These are phyloP conservation scores for Cinclus cinclus DNA, from an alignment of 2,113 vertebrate species.

Conservation along the genomic window DNA sequence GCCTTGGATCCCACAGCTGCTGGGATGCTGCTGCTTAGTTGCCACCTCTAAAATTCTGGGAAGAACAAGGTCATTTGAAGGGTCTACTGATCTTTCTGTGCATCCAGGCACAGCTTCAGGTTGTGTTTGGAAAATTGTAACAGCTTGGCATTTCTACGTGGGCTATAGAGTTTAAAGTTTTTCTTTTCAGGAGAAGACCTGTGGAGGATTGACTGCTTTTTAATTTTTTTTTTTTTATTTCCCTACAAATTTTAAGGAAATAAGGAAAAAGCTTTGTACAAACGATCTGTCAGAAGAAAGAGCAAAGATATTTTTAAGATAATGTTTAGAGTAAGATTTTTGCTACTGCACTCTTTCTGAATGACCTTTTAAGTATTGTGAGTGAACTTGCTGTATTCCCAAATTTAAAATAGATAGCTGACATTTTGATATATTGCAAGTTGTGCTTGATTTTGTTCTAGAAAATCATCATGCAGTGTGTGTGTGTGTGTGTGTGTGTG, in stretches of 20 bases:
- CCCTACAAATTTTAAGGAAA: neutral
- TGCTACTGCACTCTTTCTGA: neutral
- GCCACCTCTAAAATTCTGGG: neutral
- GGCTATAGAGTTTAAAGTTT: neutral
- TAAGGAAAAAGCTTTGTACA: neutral
- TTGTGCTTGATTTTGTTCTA: neutral
- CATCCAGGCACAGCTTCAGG: neutral
- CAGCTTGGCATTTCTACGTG: neutral
- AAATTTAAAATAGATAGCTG: neutral
- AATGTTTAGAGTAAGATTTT: neutral
- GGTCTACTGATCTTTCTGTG: neutral
- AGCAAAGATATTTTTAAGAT: neutral
- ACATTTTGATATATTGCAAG: neutral
- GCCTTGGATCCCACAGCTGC: neutral
- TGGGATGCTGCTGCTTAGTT: neutral
- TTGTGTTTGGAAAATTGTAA: neutral
- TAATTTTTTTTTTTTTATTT: neutral
- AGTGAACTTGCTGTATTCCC: neutral
- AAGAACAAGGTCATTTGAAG: neutral
- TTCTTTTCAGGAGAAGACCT: neutral
- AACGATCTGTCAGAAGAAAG: neutral
- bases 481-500: neutral
- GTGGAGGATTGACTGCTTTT: neutral
- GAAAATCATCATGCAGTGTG: neutral
- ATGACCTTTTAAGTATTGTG: neutral